Evolutionary conservation across 2,113 vertebrate species (phyloP).

Genomic region (Egretta garzetta): DNA sequence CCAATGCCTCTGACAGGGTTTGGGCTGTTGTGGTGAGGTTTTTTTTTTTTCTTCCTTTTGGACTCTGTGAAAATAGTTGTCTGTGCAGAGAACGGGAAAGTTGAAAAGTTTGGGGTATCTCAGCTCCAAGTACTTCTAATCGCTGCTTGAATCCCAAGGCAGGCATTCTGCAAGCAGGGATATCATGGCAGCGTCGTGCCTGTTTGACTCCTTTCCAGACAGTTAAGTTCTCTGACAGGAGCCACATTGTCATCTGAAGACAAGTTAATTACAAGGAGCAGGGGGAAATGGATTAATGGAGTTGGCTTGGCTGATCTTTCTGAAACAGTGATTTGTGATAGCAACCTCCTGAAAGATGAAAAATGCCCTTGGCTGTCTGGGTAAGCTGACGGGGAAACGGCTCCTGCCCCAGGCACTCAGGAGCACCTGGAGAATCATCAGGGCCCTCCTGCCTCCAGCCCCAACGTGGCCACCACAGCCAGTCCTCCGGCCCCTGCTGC

Average conservation of each 20-base stretch:
- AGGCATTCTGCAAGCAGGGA: background rate
- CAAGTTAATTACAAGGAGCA: constrained; percentile 1
- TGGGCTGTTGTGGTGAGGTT: background rate
- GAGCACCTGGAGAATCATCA: background rate
- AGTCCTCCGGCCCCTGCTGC: fast-evolving
- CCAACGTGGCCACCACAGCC: background rate
- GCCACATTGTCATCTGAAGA: background rate
- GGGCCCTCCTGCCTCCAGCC: background rate
- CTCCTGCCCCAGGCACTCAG: background rate
- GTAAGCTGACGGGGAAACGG: background rate
- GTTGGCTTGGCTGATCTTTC: background rate
- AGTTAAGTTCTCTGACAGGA: background rate
- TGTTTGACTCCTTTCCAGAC: background rate
- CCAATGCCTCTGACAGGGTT: background rate
- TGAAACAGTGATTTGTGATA: background rate
- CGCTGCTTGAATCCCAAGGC: background rate
- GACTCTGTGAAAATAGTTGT: background rate
- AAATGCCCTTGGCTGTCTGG: background rate
- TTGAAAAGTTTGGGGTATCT: background rate
- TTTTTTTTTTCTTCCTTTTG: background rate
- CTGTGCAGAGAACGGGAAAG: background rate
- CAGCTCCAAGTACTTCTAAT: background rate
- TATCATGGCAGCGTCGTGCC: fast-evolving
- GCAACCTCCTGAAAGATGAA: background rate
- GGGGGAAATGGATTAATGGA: background rate